Evolutionary conservation across 2,888 invertebrate genomes (phyloP), one percentile per base, ranked within the genome.

Genomic region (Tribolium freemani): DNA sequence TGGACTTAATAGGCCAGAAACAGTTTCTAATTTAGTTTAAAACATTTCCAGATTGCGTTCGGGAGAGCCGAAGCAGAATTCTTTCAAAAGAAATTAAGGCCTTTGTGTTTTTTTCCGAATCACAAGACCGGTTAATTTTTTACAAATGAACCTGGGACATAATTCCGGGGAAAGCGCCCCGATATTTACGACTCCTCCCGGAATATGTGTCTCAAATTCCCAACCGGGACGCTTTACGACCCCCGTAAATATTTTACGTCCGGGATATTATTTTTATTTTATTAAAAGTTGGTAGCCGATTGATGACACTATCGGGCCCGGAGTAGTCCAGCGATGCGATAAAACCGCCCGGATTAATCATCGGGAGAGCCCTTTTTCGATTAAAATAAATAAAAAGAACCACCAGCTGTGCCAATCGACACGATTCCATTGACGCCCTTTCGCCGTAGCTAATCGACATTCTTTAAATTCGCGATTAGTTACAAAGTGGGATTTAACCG

Each of bases 261-360:
- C n/a, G 11, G 5, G 38, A 16, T 63, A 63, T 51, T 51, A 51
- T 54, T 54, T 16, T 64, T 64, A 64, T 64, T 64, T 64, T 38
- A 38, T 38, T 38, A 38, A 38, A 38, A 38, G 38, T 38, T 69
- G 69, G 58, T 69, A 57, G 61, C 56, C 67, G 46, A 69, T 69
- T 69, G 53, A 69, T 46, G 45, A 10, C 16, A 69, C 54, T 26
- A 44, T 61, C 70, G 70, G 46, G 11, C 44, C 60, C 54, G 54
- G n/a, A 48, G 61, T 69, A 54, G 45, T 61, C 69, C 69, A 30
- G 70, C 54, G 53, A 70, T 63, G 63, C 70, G 70, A 60, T 60
- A 21, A 53, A 60, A 60, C 58, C 50, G 30, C 54, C 8, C 5
- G 6, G 38, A 38, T 38, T 38, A 38, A 38, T 38, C 38, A 38